These are phyloP conservation scores for Cryptomyrus ogoouensis DNA, from an alignment of 2,113 vertebrate species.

Conservation along the genomic window DNA sequence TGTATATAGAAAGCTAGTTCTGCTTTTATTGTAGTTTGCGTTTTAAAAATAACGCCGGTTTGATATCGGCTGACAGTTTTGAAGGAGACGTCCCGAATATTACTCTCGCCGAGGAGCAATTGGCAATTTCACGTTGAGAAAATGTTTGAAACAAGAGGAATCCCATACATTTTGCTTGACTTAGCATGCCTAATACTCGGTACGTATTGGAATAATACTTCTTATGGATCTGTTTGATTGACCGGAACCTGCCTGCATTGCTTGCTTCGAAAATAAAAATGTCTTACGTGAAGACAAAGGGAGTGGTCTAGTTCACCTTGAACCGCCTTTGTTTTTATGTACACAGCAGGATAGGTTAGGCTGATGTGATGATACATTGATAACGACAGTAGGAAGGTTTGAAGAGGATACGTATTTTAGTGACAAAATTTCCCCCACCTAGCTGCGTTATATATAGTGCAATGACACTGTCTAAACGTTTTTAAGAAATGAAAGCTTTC, in stretches of 20 bases:
- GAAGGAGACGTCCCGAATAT: not conserved
- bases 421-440: not conserved
- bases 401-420: not conserved
- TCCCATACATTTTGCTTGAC: conserved; percentile 81
- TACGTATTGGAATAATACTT: conserved; percentile 51
- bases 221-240: not conserved
- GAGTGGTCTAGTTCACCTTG: not conserved
- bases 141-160: conserved; percentile 84
- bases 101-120: not conserved
- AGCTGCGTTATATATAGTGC: not conserved
- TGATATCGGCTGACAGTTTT: not conserved
- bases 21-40: not conserved
- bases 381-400: not conserved
- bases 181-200: conserved; percentile 77
- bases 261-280: not conserved
- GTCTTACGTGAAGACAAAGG: conserved; percentile 13
- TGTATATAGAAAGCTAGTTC: not conserved
- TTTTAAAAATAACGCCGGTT: not conserved
- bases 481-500: not conserved
- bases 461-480: not conserved
- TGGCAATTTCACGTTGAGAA: conserved; percentile 19
- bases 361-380: not conserved
- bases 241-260: not conserved
- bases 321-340: not conserved
- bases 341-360: not conserved